Conservation (phyloP, 2,888 invertebrate genomes). For the Endotricha flammealis region DNA sequence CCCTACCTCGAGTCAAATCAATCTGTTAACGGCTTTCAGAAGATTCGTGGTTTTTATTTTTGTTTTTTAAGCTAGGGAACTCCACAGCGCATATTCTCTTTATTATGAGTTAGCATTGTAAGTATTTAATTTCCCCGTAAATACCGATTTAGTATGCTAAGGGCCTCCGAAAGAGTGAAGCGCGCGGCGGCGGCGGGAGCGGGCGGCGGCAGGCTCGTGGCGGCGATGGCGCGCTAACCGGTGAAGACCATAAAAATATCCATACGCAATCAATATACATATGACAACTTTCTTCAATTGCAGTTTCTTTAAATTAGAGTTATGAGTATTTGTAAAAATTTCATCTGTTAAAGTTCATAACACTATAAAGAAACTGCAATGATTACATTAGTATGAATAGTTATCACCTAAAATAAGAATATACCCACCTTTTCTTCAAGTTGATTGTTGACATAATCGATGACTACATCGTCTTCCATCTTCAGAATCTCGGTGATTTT, state of each 20-base stretch:
- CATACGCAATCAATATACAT: constrained; percentile 78
- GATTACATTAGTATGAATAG: constrained; percentile 64
- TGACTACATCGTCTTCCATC: constrained; percentile 99
- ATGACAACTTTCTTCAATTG: constrained; percentile 66
- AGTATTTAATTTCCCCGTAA: constrained; percentile 76
- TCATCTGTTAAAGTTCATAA: constrained; percentile 3
- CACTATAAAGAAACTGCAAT: constrained; percentile 70
- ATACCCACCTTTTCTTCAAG: constrained; percentile 92
- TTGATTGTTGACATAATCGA: constrained; percentile 99
- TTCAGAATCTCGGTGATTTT: constrained; percentile 97
- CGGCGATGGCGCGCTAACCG: constrained; percentile 72
- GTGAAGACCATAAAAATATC: constrained; percentile 76
- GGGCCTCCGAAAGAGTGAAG: constrained; percentile 70
- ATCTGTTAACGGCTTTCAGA: constrained; percentile 56
- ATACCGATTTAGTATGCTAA: constrained; percentile 76
- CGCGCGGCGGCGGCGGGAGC: constrained; percentile 55
- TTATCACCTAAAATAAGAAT: constrained; percentile 26
- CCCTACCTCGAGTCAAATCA: constrained; percentile 68
- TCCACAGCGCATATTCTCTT: constrained; percentile 49
- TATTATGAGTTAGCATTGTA: constrained; percentile 60
- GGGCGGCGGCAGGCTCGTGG: constrained; percentile 58
- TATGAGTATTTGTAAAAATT: constrained; percentile 17
- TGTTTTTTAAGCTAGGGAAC: constrained; percentile 41
- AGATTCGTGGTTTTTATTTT: constrained; percentile 26
- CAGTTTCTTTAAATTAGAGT: constrained; percentile 58